Evolutionary conservation across 2,113 vertebrate genomes (phyloP), one percentile per base, ranked within the genome.

Genomic region (Agapornis roseicollis): DNA sequence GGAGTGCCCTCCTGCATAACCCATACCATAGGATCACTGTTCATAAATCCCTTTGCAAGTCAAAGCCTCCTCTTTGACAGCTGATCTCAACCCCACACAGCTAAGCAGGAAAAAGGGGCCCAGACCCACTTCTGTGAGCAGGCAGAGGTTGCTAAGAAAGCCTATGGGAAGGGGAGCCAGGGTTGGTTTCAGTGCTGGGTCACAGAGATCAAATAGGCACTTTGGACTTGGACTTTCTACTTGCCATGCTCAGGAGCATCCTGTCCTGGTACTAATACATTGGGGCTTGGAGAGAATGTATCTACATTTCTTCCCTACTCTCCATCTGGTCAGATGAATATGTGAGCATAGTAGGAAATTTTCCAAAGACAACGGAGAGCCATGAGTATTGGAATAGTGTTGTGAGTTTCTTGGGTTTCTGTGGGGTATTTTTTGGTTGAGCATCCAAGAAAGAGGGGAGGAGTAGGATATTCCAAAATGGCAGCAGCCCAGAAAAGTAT

Each of bases 201-300:
- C 42, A 22, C 52, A 77, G 35, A 33, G 12, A 28, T 44, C 1
- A 0, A 3, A 19, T 3, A 27, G 49, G 8, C 20, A 29, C 64
- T 16, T 52, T 37, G 70, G 29, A 17, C 35, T 35, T 69, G 16
- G 79, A 31, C 71, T 82, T 81, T 63, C 33, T 60, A 0, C 19
- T 31, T 3, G 2, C 28, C 33, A 19, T 69, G 39, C 23, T 64
- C 49, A 46, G 53, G 47, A 84, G 20, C 16, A 31, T 79, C 63
- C 47, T 47, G 60, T 13, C 12, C 46, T 63, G 25, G 2, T 33
- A 31, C 39, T 70, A 35, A 28, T 42, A 15, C 9, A 2, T 5
- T 10, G 5, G 7, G 6, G 2, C 52, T 49, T 49, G 42, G 17
- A 79, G 42, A 28, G 53, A 61, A 77, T 5, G 3, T 22, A 2